Conservation (phyloP, 2,888 invertebrate species). For the Frankliniella fusca region DNA sequence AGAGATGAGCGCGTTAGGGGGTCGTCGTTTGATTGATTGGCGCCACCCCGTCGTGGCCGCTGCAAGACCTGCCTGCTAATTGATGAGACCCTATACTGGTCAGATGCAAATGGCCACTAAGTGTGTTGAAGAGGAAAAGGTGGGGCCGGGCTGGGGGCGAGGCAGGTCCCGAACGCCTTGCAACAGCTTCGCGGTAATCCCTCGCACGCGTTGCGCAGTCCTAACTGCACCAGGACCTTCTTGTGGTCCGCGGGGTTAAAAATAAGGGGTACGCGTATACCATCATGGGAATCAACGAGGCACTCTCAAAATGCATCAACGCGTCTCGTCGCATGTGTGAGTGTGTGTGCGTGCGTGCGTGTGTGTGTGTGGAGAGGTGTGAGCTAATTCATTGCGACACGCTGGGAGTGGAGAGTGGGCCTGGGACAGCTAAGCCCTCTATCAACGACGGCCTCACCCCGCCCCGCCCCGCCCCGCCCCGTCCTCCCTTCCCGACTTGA, state of each 20-base stretch:
- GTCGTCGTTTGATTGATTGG: not conserved
- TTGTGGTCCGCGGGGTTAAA: too few species aligned
- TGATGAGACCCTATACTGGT: not conserved
- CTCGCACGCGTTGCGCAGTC: not conserved
- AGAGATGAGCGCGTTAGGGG: not conserved
- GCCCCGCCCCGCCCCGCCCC: too few species aligned
- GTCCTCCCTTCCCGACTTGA: too few species aligned
- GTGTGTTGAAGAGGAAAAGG: not conserved
- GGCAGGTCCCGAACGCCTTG: not conserved
- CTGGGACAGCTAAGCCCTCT: not conserved
- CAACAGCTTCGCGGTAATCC: too few species aligned
- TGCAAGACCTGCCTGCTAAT: not conserved
- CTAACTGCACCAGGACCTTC: not conserved
- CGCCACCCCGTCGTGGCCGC: not conserved
- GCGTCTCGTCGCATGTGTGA: too few species aligned
- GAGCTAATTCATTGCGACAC: slow-evolving; percentile 19
- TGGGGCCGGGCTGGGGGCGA: not conserved
- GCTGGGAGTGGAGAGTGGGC: not conserved
- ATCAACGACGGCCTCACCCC: not conserved
- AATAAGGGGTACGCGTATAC: not conserved
- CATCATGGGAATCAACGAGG: not conserved
- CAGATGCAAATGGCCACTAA: not conserved
- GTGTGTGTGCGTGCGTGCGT: not conserved
- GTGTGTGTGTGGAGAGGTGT: not conserved
- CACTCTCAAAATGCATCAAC: not conserved